Evolutionary conservation across 2,797 vertebrate species (phyloP).

Genomic region (Danio kyathit): DNA sequence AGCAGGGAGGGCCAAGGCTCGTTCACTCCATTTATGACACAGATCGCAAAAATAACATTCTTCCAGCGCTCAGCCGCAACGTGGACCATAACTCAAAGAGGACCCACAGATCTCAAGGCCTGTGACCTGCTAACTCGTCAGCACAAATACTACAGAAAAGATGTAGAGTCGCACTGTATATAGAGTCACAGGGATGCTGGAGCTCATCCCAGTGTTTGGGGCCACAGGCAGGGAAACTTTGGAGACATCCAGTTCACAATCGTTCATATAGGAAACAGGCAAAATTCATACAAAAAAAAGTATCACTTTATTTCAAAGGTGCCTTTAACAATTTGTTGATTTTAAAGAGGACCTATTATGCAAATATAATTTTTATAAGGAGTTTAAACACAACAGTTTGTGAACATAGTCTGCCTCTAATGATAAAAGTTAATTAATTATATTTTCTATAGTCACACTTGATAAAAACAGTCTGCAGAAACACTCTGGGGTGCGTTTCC

Average conservation of each 20-base stretch:
- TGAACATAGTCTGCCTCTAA: too few species aligned
- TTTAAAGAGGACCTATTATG: too few species aligned
- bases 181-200: background rate
- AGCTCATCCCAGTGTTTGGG: background rate
- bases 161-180: background rate
- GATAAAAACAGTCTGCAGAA: too few species aligned
- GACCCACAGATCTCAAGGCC: constrained; percentile 28
- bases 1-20: constrained; percentile 39
- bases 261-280: background rate
- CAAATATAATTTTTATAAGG: too few species aligned
- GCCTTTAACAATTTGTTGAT: too few species aligned
- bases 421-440: too few species aligned
- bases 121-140: constrained; percentile 52
- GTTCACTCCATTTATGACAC: constrained; percentile 33
- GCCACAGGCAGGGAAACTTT: background rate
- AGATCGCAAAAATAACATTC: constrained; percentile 56
- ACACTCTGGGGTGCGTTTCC: too few species aligned
- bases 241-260: background rate
- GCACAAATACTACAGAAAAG: constrained; percentile 31
- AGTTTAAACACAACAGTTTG: too few species aligned
- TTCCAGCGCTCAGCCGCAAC: constrained; percentile 35
- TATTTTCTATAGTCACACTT: too few species aligned
- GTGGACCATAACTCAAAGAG: constrained; percentile 42
- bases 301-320: too few species aligned
- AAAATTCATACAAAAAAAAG: too few species aligned